A percentile compares a stretch with the other conserved stretches of the same genome.
phyloP scores from a whole-genome alignment of 2,888 invertebrate species.

The Macrosoma leucophasiata region DNA sequence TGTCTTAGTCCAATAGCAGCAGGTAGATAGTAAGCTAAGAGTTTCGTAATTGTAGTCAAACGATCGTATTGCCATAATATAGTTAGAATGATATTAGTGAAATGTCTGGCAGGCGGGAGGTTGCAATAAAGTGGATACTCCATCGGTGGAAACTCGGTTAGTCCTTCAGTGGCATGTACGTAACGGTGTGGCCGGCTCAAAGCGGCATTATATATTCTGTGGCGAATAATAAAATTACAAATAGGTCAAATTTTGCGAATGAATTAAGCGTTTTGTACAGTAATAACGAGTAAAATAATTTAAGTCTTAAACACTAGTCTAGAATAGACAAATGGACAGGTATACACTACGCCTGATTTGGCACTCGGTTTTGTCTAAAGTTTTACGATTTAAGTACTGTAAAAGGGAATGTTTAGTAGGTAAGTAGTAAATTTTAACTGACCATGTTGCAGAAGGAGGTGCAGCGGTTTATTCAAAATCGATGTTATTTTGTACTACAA shows the following conservation, averaged over 20 bases:
- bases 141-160: slow-evolving; percentile 42
- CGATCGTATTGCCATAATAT: slow-evolving; percentile 63
- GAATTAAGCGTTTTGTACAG: slow-evolving; percentile 72
- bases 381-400: slow-evolving; percentile 1
- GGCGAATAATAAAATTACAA: slow-evolving; percentile 33
- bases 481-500: too few relatives aligned
- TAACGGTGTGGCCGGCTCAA: slow-evolving; percentile 53
- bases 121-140: slow-evolving; percentile 50
- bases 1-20: slow-evolving; percentile 60
- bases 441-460: too few relatives aligned
- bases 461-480: too few relatives aligned
- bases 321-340: slow-evolving; percentile 53
- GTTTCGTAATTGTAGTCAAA: slow-evolving; percentile 63
- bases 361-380: slow-evolving; percentile 39
- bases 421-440: too few relatives aligned
- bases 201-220: slow-evolving; percentile 36
- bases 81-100: slow-evolving; percentile 63
- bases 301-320: slow-evolving; percentile 56
- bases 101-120: slow-evolving; percentile 64
- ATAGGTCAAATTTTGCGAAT: slow-evolving; percentile 67
- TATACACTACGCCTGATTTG: slow-evolving; percentile 33
- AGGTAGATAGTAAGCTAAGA: slow-evolving; percentile 57
- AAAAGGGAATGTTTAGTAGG: too few relatives aligned
- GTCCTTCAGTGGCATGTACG: slow-evolving; percentile 69
- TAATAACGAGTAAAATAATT: slow-evolving; percentile 52